Conservation (phyloP, 2,888 invertebrate species). For the Apoderus coryli region DNA sequence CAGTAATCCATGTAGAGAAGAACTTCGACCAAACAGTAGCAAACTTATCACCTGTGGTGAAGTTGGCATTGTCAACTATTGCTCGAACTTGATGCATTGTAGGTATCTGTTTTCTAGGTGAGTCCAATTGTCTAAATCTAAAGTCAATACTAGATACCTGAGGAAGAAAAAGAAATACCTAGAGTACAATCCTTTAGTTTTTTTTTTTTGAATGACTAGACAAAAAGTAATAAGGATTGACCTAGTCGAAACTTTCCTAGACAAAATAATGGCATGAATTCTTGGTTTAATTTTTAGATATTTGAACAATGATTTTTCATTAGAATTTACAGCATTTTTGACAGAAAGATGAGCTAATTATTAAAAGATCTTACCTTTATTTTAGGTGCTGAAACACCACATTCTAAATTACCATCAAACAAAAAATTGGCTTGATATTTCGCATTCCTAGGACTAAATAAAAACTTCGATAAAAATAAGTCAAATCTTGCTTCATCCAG, state of each 20-base stretch:
- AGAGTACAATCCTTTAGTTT: too few species aligned
- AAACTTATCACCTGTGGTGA: conserved; percentile 45
- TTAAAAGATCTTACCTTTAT: conserved; percentile 43
- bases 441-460: conserved; percentile 53
- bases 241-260: too few species aligned
- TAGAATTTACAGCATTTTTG: too few species aligned
- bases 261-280: too few species aligned
- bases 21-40: conserved; percentile 56
- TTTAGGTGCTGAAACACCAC: conserved; percentile 44
- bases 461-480: conserved; percentile 49
- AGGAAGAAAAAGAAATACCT: too few species aligned
- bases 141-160: conserved; percentile 48
- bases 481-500: conserved; percentile 43
- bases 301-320: too few species aligned
- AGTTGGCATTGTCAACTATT: conserved; percentile 40
- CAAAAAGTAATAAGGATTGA: too few species aligned
- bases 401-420: conserved; percentile 43
- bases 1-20: conserved; percentile 63
- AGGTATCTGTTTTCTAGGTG: conserved; percentile 53
- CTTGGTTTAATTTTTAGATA: too few species aligned
- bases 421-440: conserved; percentile 53
- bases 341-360: too few species aligned
- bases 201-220: too few species aligned
- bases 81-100: conserved; percentile 53
- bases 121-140: conserved; percentile 41